phyloP scores from a whole-genome alignment of 2,888 invertebrate genomes.

The Synergus umbraculus region DNA sequence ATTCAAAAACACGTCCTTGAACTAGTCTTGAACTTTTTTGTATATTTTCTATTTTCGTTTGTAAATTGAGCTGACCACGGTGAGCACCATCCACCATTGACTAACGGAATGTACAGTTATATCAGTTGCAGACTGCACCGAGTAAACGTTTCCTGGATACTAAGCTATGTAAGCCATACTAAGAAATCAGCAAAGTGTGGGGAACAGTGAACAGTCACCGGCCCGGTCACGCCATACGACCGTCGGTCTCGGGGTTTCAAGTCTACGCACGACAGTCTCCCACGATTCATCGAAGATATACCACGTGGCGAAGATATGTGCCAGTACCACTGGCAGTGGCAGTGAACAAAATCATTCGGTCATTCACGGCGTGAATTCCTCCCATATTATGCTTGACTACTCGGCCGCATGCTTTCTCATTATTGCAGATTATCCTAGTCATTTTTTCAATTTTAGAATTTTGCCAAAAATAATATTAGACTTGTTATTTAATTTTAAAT shows the following conservation, averaged over 20 bases:
- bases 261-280: conserved; percentile 40
- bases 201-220: conserved; percentile 51
- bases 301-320: conserved; percentile 54
- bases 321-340: conserved; percentile 50
- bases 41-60: neutral
- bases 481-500: neutral
- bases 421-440: neutral
- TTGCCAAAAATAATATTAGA: too few relatives aligned
- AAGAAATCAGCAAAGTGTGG: neutral
- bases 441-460: neutral
- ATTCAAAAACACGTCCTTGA: neutral
- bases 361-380: neutral
- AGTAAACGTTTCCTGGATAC: conserved; percentile 53
- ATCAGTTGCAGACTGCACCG: conserved; percentile 18
- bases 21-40: neutral
- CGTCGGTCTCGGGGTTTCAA: conserved; percentile 40
- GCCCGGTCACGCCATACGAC: conserved; percentile 55
- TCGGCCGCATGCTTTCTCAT: neutral
- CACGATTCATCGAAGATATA: conserved; percentile 35
- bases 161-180: conserved; percentile 54
- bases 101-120: conserved; percentile 26
- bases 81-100: conserved; percentile 1
- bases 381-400: neutral
- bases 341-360: conserved; percentile 42
- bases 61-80: neutral